A percentile compares a stretch with the other conserved stretches of the same genome.
These are phyloP conservation scores for Connochaetes taurinus DNA, from an alignment of 2,113 vertebrate genomes.

Conservation along the genomic window DNA sequence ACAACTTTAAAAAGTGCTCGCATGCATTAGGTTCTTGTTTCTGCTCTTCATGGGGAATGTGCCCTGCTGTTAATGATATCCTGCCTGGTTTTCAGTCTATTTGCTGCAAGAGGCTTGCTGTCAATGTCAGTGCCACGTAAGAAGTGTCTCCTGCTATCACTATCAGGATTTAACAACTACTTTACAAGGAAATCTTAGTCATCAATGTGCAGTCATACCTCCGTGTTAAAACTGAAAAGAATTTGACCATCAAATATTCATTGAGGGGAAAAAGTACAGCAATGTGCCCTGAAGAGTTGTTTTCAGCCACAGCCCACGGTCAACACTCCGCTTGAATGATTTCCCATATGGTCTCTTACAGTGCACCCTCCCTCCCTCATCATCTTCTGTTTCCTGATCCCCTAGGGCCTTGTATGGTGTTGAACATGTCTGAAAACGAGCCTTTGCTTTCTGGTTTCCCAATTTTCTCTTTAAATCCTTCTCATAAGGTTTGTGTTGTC, in stretches of 20 bases:
- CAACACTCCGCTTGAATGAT: background rate
- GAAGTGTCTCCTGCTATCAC: background rate
- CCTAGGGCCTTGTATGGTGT: background rate
- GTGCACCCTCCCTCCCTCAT: background rate
- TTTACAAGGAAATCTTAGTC: background rate
- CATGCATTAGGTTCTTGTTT: background rate
- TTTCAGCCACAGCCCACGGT: background rate
- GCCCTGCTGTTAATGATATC: background rate
- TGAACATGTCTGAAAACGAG: background rate
- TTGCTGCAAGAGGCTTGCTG: background rate
- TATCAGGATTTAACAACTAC: background rate
- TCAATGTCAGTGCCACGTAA: background rate
- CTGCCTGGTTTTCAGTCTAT: background rate
- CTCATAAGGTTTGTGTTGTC: background rate
- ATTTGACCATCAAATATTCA: background rate
- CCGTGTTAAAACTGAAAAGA: background rate
- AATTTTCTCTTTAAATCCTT: background rate
- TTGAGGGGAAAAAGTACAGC: background rate
- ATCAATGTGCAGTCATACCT: background rate
- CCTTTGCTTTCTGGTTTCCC: background rate
- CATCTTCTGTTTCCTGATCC: background rate
- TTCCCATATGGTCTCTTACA: background rate
- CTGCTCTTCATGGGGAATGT: background rate
- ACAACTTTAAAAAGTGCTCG: background rate
- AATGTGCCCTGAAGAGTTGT: background rate